A percentile compares a stretch with the other conserved stretches of the same genome.
Conservation (phyloP, 2,888 invertebrate species). For the Campoplex capitator region DNA sequence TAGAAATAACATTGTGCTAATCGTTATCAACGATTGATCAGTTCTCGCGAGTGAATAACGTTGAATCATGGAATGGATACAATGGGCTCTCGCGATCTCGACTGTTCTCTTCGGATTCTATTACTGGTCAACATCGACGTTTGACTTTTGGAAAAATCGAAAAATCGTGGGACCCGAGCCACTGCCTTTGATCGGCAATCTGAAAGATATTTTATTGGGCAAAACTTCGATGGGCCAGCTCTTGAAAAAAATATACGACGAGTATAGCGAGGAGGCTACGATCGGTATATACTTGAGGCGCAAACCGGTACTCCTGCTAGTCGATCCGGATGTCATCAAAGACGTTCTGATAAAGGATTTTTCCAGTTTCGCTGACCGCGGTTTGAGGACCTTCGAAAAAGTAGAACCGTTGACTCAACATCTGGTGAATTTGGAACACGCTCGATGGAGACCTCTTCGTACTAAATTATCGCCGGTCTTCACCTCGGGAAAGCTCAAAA, state of each 20-base stretch:
- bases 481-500: conserved; percentile 85
- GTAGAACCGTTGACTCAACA: conserved; percentile 81
- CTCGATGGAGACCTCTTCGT: conserved; percentile 84
- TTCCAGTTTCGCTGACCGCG: conserved; percentile 73
- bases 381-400: conserved; percentile 62
- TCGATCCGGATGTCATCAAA: conserved; percentile 74
- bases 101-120: conserved; percentile 15
- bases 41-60: neutral
- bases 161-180: conserved; percentile 83
- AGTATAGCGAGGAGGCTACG: conserved; percentile 66
- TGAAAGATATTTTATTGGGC: conserved; percentile 80
- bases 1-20: neutral
- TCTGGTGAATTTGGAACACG: conserved; percentile 81
- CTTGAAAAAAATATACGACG: conserved; percentile 74
- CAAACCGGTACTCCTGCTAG: conserved; percentile 72
- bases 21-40: neutral
- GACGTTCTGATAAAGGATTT: conserved; percentile 76
- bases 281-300: conserved; percentile 72
- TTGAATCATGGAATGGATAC: conserved; percentile 64
- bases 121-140: conserved; percentile 74
- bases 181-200: conserved; percentile 83
- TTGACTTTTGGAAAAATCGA: conserved; percentile 84
- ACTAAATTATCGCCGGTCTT: conserved; percentile 84
- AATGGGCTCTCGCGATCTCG: conserved; percentile 24
- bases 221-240: conserved; percentile 80